Evolutionary conservation across 30 jellyfish, hydroid and myxozoan species (phyloP).

Genomic region (Chironex yamaguchii): DNA sequence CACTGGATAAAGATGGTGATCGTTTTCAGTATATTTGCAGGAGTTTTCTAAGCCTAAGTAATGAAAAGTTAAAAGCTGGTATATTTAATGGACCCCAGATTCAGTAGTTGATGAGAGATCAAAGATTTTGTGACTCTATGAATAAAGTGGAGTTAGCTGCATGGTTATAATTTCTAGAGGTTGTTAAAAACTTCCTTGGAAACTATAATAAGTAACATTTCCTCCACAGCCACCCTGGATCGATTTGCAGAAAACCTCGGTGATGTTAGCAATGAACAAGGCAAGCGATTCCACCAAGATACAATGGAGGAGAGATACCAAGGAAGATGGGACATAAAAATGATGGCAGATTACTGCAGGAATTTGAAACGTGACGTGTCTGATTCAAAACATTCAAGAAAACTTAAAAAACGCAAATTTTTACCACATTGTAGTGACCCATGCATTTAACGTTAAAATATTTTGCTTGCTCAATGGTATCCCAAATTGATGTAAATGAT

Average conservation of each 20-base stretch:
- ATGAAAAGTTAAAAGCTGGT: not conserved
- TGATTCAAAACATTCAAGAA: not conserved
- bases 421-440: too few relatives aligned
- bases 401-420: not conserved
- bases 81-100: not conserved
- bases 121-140: not conserved
- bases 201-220: too few relatives aligned
- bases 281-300: too few relatives aligned
- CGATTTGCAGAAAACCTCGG: too few relatives aligned
- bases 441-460: too few relatives aligned
- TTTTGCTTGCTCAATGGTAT: too few relatives aligned
- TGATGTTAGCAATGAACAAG: too few relatives aligned
- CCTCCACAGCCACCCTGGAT: too few relatives aligned
- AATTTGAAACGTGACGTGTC: constrained; percentile 14
- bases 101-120: not conserved
- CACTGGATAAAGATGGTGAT: not conserved
- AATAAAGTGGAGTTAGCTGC: not conserved
- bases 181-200: too few relatives aligned
- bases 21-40: not conserved
- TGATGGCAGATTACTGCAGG: constrained; percentile 16
- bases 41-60: not conserved
- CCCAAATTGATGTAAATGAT: too few relatives aligned
- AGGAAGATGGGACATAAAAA: constrained; percentile 8
- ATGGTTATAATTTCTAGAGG: too few relatives aligned
- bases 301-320: constrained; percentile 1